Evolutionary conservation across 2,888 invertebrate genomes (phyloP), one percentile per base, ranked within the genome.

Genomic region (Syrphus vitripennis): DNA sequence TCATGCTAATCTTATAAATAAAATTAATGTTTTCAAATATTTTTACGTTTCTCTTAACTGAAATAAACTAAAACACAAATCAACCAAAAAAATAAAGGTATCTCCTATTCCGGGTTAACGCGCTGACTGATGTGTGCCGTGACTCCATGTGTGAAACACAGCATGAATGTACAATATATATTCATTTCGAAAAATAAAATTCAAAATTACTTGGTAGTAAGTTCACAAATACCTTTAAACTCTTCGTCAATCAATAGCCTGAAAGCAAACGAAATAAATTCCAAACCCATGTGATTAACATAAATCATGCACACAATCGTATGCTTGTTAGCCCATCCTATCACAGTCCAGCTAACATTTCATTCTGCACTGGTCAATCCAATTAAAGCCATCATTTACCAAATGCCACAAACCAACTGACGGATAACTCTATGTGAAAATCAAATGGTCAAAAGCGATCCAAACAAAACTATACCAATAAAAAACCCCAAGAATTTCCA

Each of bases 331-430:
- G 31, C 48, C 29, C 31, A 50, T 9, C 26, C 26, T 9, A n/a
- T 7, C 10, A 29, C 16, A n/a, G 29, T 4, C 29, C 16, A 26
- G 29, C 19, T 24, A 40, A 16, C 14, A 37, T 65, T 65, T 63
- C 21, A 26, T 45, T 57, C 71, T 71, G 71, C 65, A 65, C 45
- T 37, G 42, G 57, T 71, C 78, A 70, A 76, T 67, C 72, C 67
- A 72, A 78, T 77, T 83, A 78, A 77, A 57, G 59, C 37, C 50
- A 59, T 45, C 67, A 83, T 72, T 83, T 77, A 61, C 50, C 59
- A 61, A 83, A 83, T 69, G 72, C 77, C 83, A 69, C 72, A 59
- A 74, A 69, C 69, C 26, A 59, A 9, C 61, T 59, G 45, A 78
- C 34, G 67, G 72, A 45, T 65, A 67, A 50, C 24, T 42, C 31